Evolutionary conservation across 1,140 invertebrate species (phyloP), one percentile per base, ranked within the genome.

Genomic region (Chironomus striatipennis): DNA sequence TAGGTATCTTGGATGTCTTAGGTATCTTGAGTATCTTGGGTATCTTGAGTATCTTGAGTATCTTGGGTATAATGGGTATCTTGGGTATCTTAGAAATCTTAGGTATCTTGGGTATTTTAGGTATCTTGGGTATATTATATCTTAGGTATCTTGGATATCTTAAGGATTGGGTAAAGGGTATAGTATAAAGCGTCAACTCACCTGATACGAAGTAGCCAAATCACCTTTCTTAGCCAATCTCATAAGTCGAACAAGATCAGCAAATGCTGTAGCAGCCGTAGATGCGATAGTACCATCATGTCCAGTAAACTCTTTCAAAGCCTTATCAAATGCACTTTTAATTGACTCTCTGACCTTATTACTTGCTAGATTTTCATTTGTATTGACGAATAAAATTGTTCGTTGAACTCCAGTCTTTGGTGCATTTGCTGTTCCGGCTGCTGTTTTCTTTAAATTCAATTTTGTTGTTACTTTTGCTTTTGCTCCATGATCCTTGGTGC

Each of bases 341-440:
- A 74, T 12, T 10, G 65, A 67, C 8, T 74, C 34, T 43, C 43
- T 72, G 10, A 67, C 67, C 12, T 74, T 77, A 15, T 79, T 76
- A 75, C 81, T 82, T 34, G 81, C 80, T 0, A 77, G 65, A 1
- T 77, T 6, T 1, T 86, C 84, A 0, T 91, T 88, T 0, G 90
- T 88, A 73, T 87, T 87, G 75, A 93, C 90, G 79, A 91, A 94
- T 75, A 92, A 87, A 47, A 93, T 84, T 0, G 88, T 88, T 47
- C 86, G 88, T 0, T 86, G 82, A 1, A 74, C 18, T n/a, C 34
- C 42, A 6, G 17, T 18, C n/a, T 75, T 75, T 0, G 81, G 84
- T 74, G 82, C 84, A 75, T 81, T 80, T 57, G 78, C 83, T 83
- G 78, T 80, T 17, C 76, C 79, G n/a, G 75, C 79, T 17, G 81